Base-by-base conservation (phyloP, 2,113 vertebrate genomes). In the Eptesicus fuscus region DNA sequence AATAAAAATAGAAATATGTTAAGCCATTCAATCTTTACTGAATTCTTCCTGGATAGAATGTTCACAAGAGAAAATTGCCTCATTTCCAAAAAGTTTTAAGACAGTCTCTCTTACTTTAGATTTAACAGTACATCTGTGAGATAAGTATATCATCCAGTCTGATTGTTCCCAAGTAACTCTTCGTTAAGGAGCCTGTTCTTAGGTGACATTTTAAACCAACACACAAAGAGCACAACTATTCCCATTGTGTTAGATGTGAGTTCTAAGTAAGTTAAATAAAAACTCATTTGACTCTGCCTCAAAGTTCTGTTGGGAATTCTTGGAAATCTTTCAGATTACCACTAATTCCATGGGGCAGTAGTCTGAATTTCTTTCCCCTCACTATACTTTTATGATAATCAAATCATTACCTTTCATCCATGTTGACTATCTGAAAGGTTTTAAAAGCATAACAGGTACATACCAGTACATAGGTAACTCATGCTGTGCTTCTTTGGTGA, bases 1-100 rank as follows among this genome's bases (percentile, higher is more conserved):
- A 79, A 5, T 93, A 88, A 96, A 93, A 71, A 94, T 59, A 78
- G 69, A 53, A 88, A 25, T 78, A 87, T 28, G 3, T 65, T 70
- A 93, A 94, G 16, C 30, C 25, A 63, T 53, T 92, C 44, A 56
- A 14, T 78, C 82, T 94, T 87, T 53, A 35, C n/a, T 91, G 42
- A 92, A 80, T 76, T 95, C 65, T 84, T 88, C 49, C 8, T 18
- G 32, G 76, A 76, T 7, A 91, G 35, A 61, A 47, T 65, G 13
- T 63, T 25, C 44, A 76, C 47, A 67, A 85, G 67, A 40, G 77
- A 90, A 88, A 44, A 37, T 8, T 30, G 30, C 76, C 18, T 67
- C 18, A 0, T 76, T 93, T 93, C 74, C 51, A 88, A 79, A 88
- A 61, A 0, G 25, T 53, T 86, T 65, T 69, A 86, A 70, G 44